phyloP scores from a whole-genome alignment of 2,113 vertebrate species.

The Malurus elegans region DNA sequence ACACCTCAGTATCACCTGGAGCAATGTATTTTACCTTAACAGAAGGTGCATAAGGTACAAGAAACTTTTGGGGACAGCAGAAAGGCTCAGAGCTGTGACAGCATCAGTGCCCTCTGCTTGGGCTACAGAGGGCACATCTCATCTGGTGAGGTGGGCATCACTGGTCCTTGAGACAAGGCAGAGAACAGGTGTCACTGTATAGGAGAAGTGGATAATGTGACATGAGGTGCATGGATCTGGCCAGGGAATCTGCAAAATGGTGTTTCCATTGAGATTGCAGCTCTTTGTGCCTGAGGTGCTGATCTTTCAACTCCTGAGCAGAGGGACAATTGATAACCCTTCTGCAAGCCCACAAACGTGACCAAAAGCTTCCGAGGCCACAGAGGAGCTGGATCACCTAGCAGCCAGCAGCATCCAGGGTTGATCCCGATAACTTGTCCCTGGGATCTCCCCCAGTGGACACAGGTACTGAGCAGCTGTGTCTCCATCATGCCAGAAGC shows the following conservation, averaged over 20 bases:
- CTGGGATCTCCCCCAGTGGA: background rate
- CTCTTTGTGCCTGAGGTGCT: background rate
- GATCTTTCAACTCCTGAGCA: background rate
- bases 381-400: background rate
- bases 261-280: slow-evolving; percentile 53
- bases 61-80: background rate
- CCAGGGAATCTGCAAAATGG: slow-evolving; percentile 43
- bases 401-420: background rate
- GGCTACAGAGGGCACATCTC: slow-evolving; percentile 72
- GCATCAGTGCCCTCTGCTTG: background rate
- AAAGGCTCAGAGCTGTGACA: background rate
- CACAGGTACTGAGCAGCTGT: background rate
- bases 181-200: background rate
- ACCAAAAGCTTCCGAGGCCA: background rate
- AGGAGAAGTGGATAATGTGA: background rate
- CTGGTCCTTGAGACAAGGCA: slow-evolving; percentile 39
- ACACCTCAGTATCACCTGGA: background rate
- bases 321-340: background rate
- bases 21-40: background rate
- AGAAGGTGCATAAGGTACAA: background rate
- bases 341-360: background rate
- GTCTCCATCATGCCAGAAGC: background rate
- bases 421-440: background rate
- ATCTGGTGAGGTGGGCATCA: slow-evolving; percentile 71
- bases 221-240: accelerated